These are phyloP conservation scores for Heliocidaris erythrogramma DNA, from an alignment of 35 echinoderm and acorn worm species.

Conservation along the genomic window DNA sequence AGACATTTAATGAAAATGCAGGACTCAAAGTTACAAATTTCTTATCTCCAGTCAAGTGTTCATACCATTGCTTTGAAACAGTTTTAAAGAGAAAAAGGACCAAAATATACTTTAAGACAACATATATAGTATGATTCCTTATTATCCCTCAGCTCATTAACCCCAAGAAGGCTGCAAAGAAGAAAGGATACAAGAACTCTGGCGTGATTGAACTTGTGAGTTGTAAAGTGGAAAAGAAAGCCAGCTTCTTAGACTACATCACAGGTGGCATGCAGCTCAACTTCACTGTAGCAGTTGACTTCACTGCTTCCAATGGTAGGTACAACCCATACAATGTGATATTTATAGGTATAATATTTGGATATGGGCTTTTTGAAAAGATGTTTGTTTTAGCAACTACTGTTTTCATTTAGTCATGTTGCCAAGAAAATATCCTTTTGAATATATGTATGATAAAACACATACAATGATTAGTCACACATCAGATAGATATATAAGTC, in stretches of 20 bases:
- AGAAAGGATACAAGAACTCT: constrained; percentile 93
- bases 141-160: constrained; percentile 73
- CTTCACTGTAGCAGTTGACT: constrained; percentile 96
- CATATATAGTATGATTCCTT: too few relatives aligned
- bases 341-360: neutral
- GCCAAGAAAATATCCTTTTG: neutral
- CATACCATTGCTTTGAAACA: too few relatives aligned
- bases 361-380: neutral
- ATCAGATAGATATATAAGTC: too few relatives aligned
- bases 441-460: too few relatives aligned
- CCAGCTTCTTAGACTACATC: constrained; percentile 90
- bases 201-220: constrained; percentile 80
- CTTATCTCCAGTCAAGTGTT: too few relatives aligned
- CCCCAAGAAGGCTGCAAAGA: constrained; percentile 92
- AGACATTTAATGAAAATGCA: too few relatives aligned
- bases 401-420: neutral
- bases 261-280: constrained; percentile 91
- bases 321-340: neutral
- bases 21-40: too few relatives aligned
- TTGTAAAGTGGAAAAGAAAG: constrained; percentile 72
- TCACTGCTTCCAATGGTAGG: constrained; percentile 98
- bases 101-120: too few relatives aligned
- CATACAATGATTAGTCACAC: too few relatives aligned
- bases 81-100: too few relatives aligned
- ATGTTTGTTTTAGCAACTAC: too few relatives aligned